Evolutionary conservation across 2,797 vertebrate species (phyloP).

Genomic region (Tragelaphus oryx): DNA sequence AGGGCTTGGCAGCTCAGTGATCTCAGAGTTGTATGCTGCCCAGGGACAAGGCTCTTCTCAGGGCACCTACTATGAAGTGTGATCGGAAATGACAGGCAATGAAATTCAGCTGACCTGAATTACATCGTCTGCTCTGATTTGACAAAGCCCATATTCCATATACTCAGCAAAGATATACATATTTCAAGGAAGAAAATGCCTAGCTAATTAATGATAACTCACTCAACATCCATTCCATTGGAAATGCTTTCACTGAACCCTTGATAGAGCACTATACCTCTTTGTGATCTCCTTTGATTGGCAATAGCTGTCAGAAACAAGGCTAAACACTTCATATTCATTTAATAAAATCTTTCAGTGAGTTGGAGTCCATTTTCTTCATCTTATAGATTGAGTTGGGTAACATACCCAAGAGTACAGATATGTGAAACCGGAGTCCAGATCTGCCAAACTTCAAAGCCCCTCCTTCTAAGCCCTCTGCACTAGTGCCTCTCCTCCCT

Average conservation of each 20-base stretch:
- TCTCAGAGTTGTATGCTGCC: background rate
- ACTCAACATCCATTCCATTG: background rate
- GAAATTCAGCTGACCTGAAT: conserved; percentile 55
- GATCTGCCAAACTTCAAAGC: background rate
- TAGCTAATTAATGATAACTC: conserved; percentile 44
- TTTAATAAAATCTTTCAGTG: background rate
- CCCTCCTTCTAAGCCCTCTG: background rate
- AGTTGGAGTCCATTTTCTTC: background rate
- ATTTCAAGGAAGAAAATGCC: conserved; percentile 13
- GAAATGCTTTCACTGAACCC: background rate
- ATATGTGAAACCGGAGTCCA: background rate
- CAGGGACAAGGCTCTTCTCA: background rate
- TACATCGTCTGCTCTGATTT: conserved; percentile 52
- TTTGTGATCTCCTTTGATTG: background rate
- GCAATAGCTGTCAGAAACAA: conserved; percentile 10
- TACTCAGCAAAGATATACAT: background rate
- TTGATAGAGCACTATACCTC: background rate
- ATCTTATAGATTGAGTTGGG: background rate
- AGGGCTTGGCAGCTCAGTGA: background rate
- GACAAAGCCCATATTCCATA: conserved; percentile 37
- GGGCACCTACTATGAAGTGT: background rate
- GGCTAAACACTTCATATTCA: background rate
- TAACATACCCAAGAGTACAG: background rate
- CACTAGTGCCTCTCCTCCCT: background rate
- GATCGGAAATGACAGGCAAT: conserved; percentile 54